phyloP scores from a whole-genome alignment of 2,888 invertebrate genomes.

The Gymnoscelis rufifasciata region DNA sequence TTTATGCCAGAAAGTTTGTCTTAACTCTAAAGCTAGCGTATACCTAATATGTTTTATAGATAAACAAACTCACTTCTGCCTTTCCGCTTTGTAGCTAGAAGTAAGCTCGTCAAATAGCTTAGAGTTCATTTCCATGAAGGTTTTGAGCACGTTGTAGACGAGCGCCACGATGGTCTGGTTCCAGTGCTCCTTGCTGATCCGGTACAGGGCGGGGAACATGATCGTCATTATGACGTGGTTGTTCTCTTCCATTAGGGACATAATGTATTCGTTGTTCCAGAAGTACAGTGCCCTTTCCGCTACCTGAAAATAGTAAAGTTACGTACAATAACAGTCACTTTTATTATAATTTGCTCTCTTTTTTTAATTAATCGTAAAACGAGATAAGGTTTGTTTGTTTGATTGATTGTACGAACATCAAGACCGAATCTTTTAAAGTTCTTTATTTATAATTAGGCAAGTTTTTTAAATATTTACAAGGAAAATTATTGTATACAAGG shows the following conservation, averaged over 20 bases:
- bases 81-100: constrained; percentile 98
- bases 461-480: too few species aligned
- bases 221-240: constrained; percentile 99
- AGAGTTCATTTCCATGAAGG: constrained; percentile 99
- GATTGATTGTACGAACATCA: too few species aligned
- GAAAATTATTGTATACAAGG: too few species aligned
- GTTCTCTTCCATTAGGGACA: constrained; percentile 99
- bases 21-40: too few species aligned
- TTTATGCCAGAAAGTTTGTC: too few species aligned
- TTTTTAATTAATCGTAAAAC: too few species aligned
- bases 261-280: constrained; percentile 99
- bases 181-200: constrained; percentile 99
- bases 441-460: too few species aligned
- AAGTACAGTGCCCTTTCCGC: constrained; percentile 99
- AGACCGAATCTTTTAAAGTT: too few species aligned
- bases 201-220: constrained; percentile 99
- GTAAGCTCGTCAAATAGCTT: constrained; percentile 99
- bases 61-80: constrained; percentile 92
- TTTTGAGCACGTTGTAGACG: constrained; percentile 99
- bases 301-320: constrained; percentile 87
- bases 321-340: too few species aligned
- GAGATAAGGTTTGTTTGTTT: too few species aligned
- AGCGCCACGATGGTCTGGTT: constrained; percentile 99
- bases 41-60: too few species aligned
- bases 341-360: too few species aligned